Percentiles rank a stretch among this genome's conserved stretches.
These are phyloP conservation scores for Nasonia longicornis DNA, from an alignment of 1,140 invertebrate species.

Conservation along the genomic window DNA sequence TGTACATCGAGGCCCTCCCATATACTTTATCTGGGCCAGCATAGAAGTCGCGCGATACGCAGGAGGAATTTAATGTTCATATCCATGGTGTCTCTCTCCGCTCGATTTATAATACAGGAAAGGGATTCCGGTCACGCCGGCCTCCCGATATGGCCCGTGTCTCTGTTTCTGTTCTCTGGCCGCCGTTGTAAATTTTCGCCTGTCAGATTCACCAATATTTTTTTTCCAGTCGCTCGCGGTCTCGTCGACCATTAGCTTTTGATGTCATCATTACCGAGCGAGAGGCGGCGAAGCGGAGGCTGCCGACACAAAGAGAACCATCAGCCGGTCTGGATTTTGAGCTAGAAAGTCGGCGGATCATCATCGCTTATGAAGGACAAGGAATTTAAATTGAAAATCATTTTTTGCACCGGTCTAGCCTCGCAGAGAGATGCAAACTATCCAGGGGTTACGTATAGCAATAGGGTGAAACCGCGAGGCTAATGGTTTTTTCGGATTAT, in stretches of 20 bases:
- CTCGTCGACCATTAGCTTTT: constrained; percentile 33
- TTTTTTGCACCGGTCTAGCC: constrained; percentile 5
- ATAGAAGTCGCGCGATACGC: neutral
- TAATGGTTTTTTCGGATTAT: neutral
- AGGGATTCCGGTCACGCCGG: constrained; percentile 41
- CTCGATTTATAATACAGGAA: constrained; percentile 40
- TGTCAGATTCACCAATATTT: constrained; percentile 5
- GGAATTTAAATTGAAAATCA: constrained; percentile 33
- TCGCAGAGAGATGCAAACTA: constrained; percentile 13
- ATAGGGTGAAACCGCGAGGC: neutral
- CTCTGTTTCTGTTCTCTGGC: neutral
- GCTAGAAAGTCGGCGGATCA: constrained; percentile 16
- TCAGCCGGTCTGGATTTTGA: neutral
- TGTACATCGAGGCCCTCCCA: neutral
- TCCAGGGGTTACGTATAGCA: neutral
- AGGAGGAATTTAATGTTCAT: constrained; percentile 13
- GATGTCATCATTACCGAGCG: constrained; percentile 40
- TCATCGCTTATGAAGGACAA: constrained; percentile 13
- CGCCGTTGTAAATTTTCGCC: constrained; percentile 25
- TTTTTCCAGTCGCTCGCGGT: neutral
- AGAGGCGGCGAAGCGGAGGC: neutral
- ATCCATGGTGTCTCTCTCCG: neutral
- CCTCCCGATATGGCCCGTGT: neutral
- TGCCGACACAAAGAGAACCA: neutral
- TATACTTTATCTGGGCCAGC: constrained; percentile 15